phyloP scores from a whole-genome alignment of 2,888 invertebrate genomes.

The Papilio demoleus region DNA sequence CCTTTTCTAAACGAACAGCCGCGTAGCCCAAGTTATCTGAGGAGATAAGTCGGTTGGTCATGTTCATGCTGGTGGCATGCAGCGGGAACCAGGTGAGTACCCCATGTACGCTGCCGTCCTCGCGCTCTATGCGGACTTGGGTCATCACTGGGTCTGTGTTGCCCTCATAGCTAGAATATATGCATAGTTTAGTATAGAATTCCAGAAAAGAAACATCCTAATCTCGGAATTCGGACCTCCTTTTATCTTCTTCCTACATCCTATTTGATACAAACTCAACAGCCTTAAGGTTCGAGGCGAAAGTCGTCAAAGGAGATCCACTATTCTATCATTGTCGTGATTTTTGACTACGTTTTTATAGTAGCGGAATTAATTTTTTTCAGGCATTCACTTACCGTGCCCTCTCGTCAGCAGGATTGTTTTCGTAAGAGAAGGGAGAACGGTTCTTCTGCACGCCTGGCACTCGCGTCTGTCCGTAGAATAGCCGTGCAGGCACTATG shows the following conservation, averaged over 20 bases:
- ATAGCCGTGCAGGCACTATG: constrained; percentile 84
- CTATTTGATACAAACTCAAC: too few relatives aligned
- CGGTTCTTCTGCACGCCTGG: constrained; percentile 89
- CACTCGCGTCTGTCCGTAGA: constrained; percentile 83
- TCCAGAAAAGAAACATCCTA: too few relatives aligned
- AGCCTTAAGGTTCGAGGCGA: too few relatives aligned
- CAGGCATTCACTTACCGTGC: constrained; percentile 83
- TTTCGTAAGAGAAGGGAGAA: constrained; percentile 89
- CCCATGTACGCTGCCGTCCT: constrained; percentile 84
- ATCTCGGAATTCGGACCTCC: too few relatives aligned
- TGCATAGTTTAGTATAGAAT: not conserved
- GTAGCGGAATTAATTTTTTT: too few relatives aligned
- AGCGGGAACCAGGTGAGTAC: constrained; percentile 93
- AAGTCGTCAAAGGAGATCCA: too few relatives aligned
- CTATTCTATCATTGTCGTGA: too few relatives aligned
- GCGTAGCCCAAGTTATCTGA: constrained; percentile 94
- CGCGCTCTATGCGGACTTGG: constrained; percentile 87
- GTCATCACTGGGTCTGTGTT: constrained; percentile 89
- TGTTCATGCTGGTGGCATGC: constrained; percentile 94
- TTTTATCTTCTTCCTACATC: too few relatives aligned
- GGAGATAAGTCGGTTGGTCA: constrained; percentile 90
- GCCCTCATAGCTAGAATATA: constrained; percentile 83
- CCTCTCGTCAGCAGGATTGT: constrained; percentile 89
- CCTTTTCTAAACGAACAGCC: constrained; percentile 87
- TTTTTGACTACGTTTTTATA: not conserved